Conservation (phyloP, 2,797 vertebrate genomes). For the Momotus momota region DNA sequence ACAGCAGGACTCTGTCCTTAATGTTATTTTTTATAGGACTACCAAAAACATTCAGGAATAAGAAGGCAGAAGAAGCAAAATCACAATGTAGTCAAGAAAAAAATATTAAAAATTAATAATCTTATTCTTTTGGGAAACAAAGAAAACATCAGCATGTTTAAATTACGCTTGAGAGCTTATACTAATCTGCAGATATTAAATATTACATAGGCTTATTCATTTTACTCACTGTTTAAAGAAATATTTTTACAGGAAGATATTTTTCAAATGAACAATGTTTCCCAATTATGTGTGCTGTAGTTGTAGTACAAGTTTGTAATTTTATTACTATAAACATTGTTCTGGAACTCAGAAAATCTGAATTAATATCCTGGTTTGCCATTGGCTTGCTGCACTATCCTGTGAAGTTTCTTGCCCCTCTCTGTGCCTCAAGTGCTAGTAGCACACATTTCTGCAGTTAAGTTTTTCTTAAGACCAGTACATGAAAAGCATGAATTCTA, state of each 20-base stretch:
- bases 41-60: background rate
- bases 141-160: background rate
- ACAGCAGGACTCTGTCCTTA: background rate
- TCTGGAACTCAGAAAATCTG: background rate
- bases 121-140: background rate
- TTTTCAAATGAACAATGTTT: background rate
- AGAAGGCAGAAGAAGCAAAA: background rate
- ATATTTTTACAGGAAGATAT: background rate
- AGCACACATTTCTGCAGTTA: background rate
- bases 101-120: background rate
- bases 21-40: background rate
- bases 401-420: background rate
- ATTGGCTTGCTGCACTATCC: background rate
- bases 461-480: background rate
- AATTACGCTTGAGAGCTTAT: background rate
- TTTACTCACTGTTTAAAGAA: background rate
- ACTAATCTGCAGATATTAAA: background rate
- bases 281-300: background rate
- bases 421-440: background rate
- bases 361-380: background rate
- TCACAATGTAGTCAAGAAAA: background rate
- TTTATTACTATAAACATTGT: background rate
- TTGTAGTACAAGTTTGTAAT: fast-evolving
- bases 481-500: background rate
- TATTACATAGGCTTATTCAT: background rate